Evolutionary conservation across 2,888 invertebrate genomes (phyloP).

Genomic region (Stenolophus ochropezus): DNA sequence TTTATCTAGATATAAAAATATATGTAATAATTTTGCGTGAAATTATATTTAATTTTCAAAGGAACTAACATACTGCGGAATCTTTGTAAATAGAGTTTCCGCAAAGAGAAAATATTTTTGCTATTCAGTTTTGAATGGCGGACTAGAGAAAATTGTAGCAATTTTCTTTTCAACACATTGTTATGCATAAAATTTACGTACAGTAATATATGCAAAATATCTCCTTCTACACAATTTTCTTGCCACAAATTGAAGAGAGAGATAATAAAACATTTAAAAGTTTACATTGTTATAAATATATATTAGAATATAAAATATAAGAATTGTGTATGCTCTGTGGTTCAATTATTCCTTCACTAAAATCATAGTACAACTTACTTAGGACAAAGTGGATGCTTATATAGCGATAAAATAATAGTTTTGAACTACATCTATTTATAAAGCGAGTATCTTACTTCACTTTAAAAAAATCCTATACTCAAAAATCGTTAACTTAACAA

Average conservation of each 20-base stretch:
- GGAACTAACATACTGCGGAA: background rate
- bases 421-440: too few species aligned
- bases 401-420: too few species aligned
- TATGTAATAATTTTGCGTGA: background rate
- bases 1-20: too few species aligned
- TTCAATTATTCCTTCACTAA: too few species aligned
- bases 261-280: slow-evolving; percentile 8
- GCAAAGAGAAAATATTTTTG: background rate
- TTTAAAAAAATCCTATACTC: background rate
- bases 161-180: too few species aligned
- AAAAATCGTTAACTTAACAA: background rate
- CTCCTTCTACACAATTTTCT: background rate
- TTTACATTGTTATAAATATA: slow-evolving; percentile 2
- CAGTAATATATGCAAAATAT: slow-evolving; percentile 27
- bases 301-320: background rate
- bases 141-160: slow-evolving; percentile 14
- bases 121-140: background rate
- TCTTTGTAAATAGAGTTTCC: background rate
- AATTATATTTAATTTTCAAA: background rate
- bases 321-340: too few species aligned
- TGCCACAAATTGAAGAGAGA: background rate
- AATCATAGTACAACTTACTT: too few species aligned
- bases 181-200: slow-evolving; percentile 12
- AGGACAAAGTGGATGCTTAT: too few species aligned
- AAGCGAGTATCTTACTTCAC: too few species aligned